Evolutionary conservation across 2,797 vertebrate species (phyloP), one percentile per base, ranked within the genome.

Genomic region (Coregonus suidteri): DNA sequence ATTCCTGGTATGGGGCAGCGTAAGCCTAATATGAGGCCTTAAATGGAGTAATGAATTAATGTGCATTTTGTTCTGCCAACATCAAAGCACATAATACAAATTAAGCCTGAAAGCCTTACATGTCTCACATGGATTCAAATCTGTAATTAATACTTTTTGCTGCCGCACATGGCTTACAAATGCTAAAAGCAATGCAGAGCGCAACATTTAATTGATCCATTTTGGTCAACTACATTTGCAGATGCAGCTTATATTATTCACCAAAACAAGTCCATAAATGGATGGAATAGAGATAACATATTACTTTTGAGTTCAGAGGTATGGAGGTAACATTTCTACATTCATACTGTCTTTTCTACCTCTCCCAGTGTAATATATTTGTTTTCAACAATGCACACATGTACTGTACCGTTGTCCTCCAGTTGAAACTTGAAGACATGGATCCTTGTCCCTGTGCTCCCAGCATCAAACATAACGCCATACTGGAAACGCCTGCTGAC

Each of bases 381-480:
- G 15, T 31, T 47, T 47, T 47, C 41, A 47, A 47, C 41, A 11
- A 67, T 47, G 41, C 14, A n/a, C 37, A 35, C 66, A n/a, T 11
- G 41, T 13, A 54, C 51, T 79, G 1, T 95, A 99, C 98, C 96
- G 90, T 91, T 91, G 16, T 91, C 78, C 31, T 90, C 91, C 30
- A 88, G 88, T 51, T 92, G 90, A 85, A 99, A 97, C 79, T 95
- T 94, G 91, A 98, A 99, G 82, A 99, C 56, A 13, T 99, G 98
- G 80, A 99, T 87, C 47, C 98, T 93, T 68, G 97, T 99, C 67
- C 98, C 98, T 0, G 98, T 99, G 92, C 98, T 99, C 65, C 98
- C 98, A 0, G 97, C 98, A 0, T 99, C 98, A 81, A 99, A 97
- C 96, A 98, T 98, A 86, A 99, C 94, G 14, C 96, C 96, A 6